These are phyloP conservation scores for Cerceris ruficornis DNA, from an alignment of 2,888 invertebrate genomes.

Conservation along the genomic window DNA sequence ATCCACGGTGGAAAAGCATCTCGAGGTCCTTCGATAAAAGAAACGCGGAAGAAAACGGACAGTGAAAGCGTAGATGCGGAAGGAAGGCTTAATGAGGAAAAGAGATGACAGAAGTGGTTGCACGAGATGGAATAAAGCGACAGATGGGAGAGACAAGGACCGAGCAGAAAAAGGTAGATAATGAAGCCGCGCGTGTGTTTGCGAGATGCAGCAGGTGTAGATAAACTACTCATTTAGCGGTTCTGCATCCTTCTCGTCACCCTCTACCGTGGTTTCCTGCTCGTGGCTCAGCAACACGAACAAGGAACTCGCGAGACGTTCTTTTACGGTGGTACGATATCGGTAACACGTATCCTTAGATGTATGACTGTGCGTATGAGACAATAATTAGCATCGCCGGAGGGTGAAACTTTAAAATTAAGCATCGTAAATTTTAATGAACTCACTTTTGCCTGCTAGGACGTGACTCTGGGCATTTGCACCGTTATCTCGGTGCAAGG, in stretches of 20 bases:
- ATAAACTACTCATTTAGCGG: slow-evolving; percentile 58
- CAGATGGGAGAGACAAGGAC: slow-evolving; percentile 23
- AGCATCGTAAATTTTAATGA: slow-evolving; percentile 65
- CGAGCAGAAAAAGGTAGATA: slow-evolving; percentile 43
- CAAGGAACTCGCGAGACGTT: not conserved
- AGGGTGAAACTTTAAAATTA: slow-evolving; percentile 64
- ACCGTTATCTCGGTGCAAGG: slow-evolving; percentile 44
- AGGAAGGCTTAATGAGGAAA: not conserved
- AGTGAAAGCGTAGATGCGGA: not conserved
- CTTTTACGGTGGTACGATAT: not conserved
- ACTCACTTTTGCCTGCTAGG: slow-evolving; percentile 26
- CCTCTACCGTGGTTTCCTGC: not conserved
- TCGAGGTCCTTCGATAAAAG: not conserved
- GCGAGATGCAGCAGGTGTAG: slow-evolving; percentile 50
- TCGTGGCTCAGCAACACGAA: not conserved
- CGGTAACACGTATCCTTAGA: slow-evolving; percentile 22
- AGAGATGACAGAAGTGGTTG: not conserved
- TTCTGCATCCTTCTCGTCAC: not conserved
- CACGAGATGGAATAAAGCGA: slow-evolving; percentile 29
- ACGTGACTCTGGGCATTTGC: slow-evolving; percentile 39
- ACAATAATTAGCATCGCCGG: slow-evolving; percentile 59
- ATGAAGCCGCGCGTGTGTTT: slow-evolving; percentile 57
- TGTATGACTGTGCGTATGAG: slow-evolving; percentile 29
- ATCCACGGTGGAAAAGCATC: too few relatives aligned
- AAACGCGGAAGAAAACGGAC: not conserved